phyloP scores from a whole-genome alignment of 1,140 invertebrate genomes.

The Caerostris extrusa region DNA sequence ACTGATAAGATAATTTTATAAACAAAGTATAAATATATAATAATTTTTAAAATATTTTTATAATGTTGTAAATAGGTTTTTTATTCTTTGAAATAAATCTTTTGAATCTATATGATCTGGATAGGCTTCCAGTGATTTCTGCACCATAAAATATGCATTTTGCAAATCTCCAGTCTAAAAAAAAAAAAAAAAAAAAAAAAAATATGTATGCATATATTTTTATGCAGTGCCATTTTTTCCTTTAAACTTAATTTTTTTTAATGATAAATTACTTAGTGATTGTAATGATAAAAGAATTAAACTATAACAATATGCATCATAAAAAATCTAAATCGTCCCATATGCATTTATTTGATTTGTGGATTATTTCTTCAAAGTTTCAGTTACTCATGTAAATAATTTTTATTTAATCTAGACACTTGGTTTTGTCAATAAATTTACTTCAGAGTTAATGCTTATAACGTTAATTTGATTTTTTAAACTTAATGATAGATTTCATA shows the following conservation, averaged over 20 bases:
- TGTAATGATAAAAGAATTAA: no score
- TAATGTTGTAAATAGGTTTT: conserved; percentile 84
- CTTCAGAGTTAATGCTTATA: no score
- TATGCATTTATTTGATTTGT: no score
- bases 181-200: neutral
- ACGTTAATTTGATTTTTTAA: no score
- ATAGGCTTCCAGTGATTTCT: conserved; percentile 87
- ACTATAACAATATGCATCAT: no score
- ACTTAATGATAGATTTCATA: no score
- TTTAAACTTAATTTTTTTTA: neutral
- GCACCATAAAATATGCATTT: conserved; percentile 86
- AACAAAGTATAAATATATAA: neutral
- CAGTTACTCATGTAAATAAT: no score
- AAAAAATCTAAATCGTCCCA: no score
- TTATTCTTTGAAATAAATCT: conserved; percentile 84
- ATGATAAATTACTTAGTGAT: neutral
- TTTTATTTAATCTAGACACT: no score
- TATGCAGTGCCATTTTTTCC: neutral
- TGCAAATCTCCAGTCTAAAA: conserved; percentile 87
- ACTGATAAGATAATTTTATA: no score
- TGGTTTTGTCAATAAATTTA: no score
- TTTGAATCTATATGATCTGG: conserved; percentile 86
- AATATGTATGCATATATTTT: neutral
- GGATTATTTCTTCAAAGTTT: no score
- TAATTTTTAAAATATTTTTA: conserved; percentile 79